These are phyloP conservation scores for Ovis canadensis DNA, from an alignment of 2,113 vertebrate species.

Conservation along the genomic window DNA sequence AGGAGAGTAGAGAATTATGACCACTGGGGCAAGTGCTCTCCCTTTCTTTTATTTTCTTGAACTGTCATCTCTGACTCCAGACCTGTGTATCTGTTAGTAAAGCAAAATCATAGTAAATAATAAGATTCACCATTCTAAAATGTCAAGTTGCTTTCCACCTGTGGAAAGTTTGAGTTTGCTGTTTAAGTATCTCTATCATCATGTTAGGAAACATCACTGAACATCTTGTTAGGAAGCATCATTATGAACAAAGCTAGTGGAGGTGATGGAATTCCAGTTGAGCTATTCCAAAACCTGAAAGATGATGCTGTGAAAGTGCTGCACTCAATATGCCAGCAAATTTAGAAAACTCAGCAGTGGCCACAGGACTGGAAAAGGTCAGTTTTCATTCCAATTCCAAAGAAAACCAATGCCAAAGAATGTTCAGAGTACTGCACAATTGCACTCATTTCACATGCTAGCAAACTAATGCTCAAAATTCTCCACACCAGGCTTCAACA, in stretches of 20 bases:
- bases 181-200: neutral
- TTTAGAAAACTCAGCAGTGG: neutral
- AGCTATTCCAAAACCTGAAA: neutral
- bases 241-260: neutral
- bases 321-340: neutral
- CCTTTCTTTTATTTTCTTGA: neutral
- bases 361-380: neutral
- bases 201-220: neutral
- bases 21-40: rapidly evolving
- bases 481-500: neutral
- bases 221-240: neutral
- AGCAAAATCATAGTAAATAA: neutral
- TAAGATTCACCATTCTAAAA: neutral
- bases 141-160: neutral
- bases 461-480: neutral
- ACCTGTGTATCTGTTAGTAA: neutral
- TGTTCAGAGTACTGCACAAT: neutral
- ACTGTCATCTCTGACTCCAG: neutral
- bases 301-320: neutral
- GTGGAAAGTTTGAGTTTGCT: neutral
- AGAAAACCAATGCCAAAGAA: neutral
- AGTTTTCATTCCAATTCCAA: neutral
- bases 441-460: neutral
- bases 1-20: neutral
- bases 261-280: neutral